Conservation (phyloP, 2,888 invertebrate genomes). For the Torymus tubicola region DNA sequence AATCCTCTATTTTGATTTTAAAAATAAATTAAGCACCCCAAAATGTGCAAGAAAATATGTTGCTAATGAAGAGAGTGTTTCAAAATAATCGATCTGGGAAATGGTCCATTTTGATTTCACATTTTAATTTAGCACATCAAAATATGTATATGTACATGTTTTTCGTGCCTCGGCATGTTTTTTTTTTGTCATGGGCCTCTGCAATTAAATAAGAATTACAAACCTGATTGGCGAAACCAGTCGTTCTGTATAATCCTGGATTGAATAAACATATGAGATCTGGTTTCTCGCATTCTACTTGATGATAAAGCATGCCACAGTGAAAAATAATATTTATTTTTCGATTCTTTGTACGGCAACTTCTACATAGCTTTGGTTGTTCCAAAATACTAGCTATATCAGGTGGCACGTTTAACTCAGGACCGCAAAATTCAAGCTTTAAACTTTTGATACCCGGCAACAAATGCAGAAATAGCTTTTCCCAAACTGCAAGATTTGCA, state of each 20-base stretch:
- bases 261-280: constrained; percentile 84
- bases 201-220: neutral
- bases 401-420: constrained; percentile 80
- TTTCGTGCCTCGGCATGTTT: too few relatives aligned
- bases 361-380: constrained; percentile 74
- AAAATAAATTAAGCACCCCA: too few relatives aligned
- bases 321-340: constrained; percentile 66
- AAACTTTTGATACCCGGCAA: constrained; percentile 79
- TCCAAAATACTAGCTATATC: constrained; percentile 80
- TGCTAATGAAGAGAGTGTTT: too few relatives aligned
- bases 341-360: constrained; percentile 63
- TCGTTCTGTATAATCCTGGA: constrained; percentile 83
- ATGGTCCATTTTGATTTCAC: too few relatives aligned
- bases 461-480: constrained; percentile 83
- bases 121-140: too few relatives aligned
- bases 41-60: too few relatives aligned
- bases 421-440: constrained; percentile 81
- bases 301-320: constrained; percentile 73
- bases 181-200: too few relatives aligned
- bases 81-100: too few relatives aligned
- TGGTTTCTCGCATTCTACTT: constrained; percentile 69
- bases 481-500: constrained; percentile 84
- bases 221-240: constrained; percentile 78
- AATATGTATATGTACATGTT: neutral
- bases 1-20: too few relatives aligned